Conservation (phyloP, 2,113 vertebrate species). For the Zapus hudsonius region DNA sequence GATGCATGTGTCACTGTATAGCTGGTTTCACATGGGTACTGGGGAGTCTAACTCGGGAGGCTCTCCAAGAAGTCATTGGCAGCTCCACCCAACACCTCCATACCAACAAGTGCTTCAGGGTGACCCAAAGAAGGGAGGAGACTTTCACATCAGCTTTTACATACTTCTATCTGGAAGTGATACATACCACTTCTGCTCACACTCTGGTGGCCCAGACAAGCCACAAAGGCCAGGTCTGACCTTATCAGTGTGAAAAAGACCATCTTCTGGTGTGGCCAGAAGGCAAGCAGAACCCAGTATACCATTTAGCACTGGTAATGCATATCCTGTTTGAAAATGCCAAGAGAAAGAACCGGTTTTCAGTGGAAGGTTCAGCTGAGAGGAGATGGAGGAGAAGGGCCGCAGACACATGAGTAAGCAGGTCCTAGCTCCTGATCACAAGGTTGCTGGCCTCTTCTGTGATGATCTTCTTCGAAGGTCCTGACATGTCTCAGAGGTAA, state of each 20-base stretch:
- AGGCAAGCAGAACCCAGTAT: neutral
- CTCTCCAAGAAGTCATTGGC: neutral
- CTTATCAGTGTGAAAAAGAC: neutral
- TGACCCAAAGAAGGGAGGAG: neutral
- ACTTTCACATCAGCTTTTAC: neutral
- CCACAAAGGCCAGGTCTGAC: neutral
- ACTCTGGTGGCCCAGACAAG: neutral
- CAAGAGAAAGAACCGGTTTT: neutral
- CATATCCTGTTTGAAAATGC: neutral
- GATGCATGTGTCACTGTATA: no score
- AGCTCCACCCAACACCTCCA: neutral
- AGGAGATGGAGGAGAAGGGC: neutral
- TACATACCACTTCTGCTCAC: neutral
- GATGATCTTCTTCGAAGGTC: neutral
- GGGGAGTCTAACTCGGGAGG: neutral
- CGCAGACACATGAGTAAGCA: neutral
- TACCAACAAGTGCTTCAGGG: neutral
- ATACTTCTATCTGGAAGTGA: neutral
- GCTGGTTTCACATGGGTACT: no score
- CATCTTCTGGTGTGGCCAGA: neutral
- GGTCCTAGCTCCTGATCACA: neutral
- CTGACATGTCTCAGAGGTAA: neutral
- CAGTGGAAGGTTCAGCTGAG: neutral
- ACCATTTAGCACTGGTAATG: neutral
- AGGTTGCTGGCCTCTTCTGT: neutral